Evolutionary conservation across 2,888 invertebrate species (phyloP), one percentile per base, ranked within the genome.

Genomic region (Pyrochroa serraticornis): DNA sequence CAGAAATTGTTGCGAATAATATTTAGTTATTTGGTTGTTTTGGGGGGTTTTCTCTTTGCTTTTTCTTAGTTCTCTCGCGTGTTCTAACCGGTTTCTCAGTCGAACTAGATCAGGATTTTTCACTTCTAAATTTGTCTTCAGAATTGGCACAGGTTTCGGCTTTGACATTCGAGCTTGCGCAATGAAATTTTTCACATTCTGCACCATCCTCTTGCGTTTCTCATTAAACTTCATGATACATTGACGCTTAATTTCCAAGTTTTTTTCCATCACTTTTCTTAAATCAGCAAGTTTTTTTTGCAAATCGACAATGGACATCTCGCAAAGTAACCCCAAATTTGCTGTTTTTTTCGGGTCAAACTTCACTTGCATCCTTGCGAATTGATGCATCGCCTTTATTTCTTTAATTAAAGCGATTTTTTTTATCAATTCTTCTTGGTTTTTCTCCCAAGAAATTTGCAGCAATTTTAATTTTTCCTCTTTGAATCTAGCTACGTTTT

Each of bases 221-320:
- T 75, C 63, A 41, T 83, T 83, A 59, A 79, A 74, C 55, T 80
- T 77, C 66, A 72, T 74, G 7, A 87, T 82, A n/a, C 61, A 41
- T 48, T 73, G 73, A 60, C 75, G 81, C 67, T 84, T 83, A 41
- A 70, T 76, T 50, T 84, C 80, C 12, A 86, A 67, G 69, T 86
- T 84, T 53, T 84, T 82, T 59, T 82, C 75, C 58, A 85, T 74
- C 10, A 78, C 77, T 31, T 83, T 79, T 73, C 83, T 85, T 65
- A 83, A 75, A 14, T 80, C 68, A 47, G 66, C 72, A 33, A 87
- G 69, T 48, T 84, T 77, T 71, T 86, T 85, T 69, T 84, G 83
- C 44, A 87, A 70, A 74, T 87, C 86, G 6, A 83, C 83, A 43
- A 86, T 80, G 0, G 87, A 86, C 86, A 87, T 87, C 79, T 87